Percentiles rank a stretch among this genome's conserved stretches.
These are phyloP conservation scores for Xenopus borealis DNA, from an alignment of 2,113 vertebrate genomes.

Conservation along the genomic window DNA sequence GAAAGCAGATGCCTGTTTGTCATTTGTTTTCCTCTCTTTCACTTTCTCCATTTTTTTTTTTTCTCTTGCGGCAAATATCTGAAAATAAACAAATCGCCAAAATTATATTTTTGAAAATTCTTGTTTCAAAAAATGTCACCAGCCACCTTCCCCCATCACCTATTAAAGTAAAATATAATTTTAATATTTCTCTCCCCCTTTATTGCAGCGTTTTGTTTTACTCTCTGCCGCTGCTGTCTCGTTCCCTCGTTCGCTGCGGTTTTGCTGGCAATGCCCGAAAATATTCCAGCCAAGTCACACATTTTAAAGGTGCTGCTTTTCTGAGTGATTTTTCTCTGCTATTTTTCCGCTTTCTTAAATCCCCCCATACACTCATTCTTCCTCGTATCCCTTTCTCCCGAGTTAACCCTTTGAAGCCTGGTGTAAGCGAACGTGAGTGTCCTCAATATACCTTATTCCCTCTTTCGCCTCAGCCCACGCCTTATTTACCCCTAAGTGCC, in stretches of 20 bases:
- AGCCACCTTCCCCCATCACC: too few species aligned
- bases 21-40: slow-evolving; percentile 4
- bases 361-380: slow-evolving; percentile 4
- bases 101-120: not conserved
- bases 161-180: not conserved
- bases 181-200: not conserved
- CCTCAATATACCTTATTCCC: slow-evolving; percentile 50
- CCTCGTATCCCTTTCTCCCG: not conserved
- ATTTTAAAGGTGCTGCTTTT: slow-evolving; percentile 43
- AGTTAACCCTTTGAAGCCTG: slow-evolving; percentile 1
- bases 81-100: not conserved
- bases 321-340: slow-evolving; percentile 32
- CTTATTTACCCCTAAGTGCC: too few species aligned
- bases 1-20: slow-evolving; percentile 23
- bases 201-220: not conserved
- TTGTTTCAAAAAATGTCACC: too few species aligned
- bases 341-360: slow-evolving; percentile 26
- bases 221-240: slow-evolving; percentile 16
- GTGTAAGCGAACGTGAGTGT: not conserved
- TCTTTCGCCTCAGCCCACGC: too few species aligned
- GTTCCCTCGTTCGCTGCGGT: slow-evolving; percentile 36
- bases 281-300: slow-evolving; percentile 36
- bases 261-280: slow-evolving; percentile 36
- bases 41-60: not conserved
- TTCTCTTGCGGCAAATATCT: not conserved